Conservation (phyloP, 2,797 vertebrate genomes). For the Spheniscus humboldti region DNA sequence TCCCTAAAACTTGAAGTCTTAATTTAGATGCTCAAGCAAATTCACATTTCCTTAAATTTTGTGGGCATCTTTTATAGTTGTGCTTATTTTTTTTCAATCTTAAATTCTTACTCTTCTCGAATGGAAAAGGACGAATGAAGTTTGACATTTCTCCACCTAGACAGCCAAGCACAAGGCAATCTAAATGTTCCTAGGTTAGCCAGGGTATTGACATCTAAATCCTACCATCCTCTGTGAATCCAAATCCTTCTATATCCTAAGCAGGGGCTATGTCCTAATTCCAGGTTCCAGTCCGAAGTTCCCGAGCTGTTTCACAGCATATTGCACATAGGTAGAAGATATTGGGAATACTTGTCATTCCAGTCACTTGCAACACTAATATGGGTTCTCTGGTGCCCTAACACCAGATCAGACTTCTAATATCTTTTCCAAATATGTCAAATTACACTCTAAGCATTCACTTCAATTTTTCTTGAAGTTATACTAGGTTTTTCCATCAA, state of each 20-base stretch:
- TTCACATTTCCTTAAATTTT: not conserved
- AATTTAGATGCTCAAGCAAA: not conserved
- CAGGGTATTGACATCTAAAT: not conserved
- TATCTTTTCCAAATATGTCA: not conserved
- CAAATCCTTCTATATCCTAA: not conserved
- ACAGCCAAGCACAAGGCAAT: not conserved
- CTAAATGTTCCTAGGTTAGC: not conserved
- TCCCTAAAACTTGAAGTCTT: not conserved
- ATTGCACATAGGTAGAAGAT: not conserved
- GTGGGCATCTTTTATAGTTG: not conserved
- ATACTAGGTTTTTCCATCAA: not conserved
- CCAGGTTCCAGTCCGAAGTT: not conserved
- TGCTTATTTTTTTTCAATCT: not conserved
- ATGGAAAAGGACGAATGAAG: not conserved
- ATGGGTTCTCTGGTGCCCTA: not conserved
- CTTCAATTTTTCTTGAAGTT: not conserved
- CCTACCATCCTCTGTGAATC: not conserved
- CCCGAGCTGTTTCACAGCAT: not conserved
- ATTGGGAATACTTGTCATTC: not conserved
- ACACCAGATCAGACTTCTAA: not conserved
- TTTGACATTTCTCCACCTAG: not conserved
- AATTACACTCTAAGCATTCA: not conserved
- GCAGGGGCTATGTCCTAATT: not conserved
- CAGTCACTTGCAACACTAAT: not conserved
- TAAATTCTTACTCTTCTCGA: not conserved